These are phyloP conservation scores for Drosophila borealis DNA, from an alignment of 2,888 invertebrate genomes.

Conservation along the genomic window DNA sequence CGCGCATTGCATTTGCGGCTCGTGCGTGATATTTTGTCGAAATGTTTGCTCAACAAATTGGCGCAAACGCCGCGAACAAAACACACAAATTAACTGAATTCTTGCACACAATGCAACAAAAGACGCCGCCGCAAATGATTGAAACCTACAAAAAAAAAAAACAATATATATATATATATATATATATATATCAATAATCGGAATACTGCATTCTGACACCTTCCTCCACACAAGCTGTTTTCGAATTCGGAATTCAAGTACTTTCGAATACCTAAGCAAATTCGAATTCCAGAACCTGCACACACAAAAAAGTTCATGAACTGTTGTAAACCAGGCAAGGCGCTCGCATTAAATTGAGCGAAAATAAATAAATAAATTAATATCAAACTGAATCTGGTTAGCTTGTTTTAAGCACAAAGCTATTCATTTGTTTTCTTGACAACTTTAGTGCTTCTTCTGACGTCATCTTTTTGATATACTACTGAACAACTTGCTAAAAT, in stretches of 20 bases:
- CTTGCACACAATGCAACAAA: slow-evolving; percentile 58
- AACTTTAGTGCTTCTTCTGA: slow-evolving; percentile 20
- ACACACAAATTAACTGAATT: slow-evolving; percentile 62
- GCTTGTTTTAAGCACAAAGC: slow-evolving; percentile 4
- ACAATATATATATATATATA: no score
- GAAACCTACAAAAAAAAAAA: neutral
- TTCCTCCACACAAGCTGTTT: slow-evolving; percentile 10
- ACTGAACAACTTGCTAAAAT: neutral
- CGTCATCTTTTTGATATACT: slow-evolving; percentile 5
- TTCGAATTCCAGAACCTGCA: slow-evolving; percentile 16
- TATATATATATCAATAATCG: slow-evolving; percentile 12
- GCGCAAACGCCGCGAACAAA: slow-evolving; percentile 54
- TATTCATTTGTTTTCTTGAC: slow-evolving; percentile 17
- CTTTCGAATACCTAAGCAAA: slow-evolving; percentile 7
- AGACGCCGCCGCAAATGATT: slow-evolving; percentile 34
- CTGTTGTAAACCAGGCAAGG: slow-evolving; percentile 9
- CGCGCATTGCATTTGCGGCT: slow-evolving; percentile 18
- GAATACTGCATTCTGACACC: slow-evolving; percentile 56
- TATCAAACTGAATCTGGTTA: slow-evolving; percentile 11
- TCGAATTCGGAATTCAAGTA: slow-evolving; percentile 3
- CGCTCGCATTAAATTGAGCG: slow-evolving; percentile 6
- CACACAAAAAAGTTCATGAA: slow-evolving; percentile 36
- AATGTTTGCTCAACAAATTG: slow-evolving; percentile 72
- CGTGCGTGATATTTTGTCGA: slow-evolving; percentile 66
- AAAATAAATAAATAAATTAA: slow-evolving; percentile 17